phyloP scores from a whole-genome alignment of 2,797 vertebrate genomes.

The Rhinophrynus dorsalis region DNA sequence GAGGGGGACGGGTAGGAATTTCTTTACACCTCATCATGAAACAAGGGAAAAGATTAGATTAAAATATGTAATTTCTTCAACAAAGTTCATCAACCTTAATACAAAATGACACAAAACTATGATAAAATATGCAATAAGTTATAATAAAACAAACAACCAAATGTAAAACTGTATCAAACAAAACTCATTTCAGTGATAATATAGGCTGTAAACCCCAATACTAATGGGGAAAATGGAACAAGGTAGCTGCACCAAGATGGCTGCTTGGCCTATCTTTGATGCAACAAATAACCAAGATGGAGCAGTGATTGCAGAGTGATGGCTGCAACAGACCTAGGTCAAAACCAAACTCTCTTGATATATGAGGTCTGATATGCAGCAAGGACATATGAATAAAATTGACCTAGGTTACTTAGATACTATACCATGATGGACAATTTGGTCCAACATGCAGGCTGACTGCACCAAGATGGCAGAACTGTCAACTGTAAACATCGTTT shows the following conservation, averaged over 20 bases:
- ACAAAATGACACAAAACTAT: slow-evolving; percentile 25
- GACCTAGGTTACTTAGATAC: no score
- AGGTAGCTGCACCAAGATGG: neutral
- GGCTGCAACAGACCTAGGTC: slow-evolving; percentile 1
- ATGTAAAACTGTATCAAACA: slow-evolving; percentile 18
- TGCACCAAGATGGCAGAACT: neutral
- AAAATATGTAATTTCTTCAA: neutral
- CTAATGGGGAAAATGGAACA: neutral
- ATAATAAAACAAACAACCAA: slow-evolving; percentile 28
- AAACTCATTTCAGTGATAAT: neutral
- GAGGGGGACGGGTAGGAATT: neutral
- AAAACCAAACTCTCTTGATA: no score
- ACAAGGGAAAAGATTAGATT: neutral
- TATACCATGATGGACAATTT: no score
- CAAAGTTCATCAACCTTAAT: neutral
- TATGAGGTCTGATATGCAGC: no score
- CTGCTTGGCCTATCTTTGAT: neutral
- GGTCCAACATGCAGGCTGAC: neutral
- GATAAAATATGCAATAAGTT: slow-evolving; percentile 42
- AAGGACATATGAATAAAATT: no score
- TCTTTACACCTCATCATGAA: neutral
- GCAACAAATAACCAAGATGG: neutral
- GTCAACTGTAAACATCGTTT: slow-evolving; percentile 22
- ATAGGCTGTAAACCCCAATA: neutral
- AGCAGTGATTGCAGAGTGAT: neutral